Evolutionary conservation across 2,888 invertebrate genomes (phyloP), one percentile per base, ranked within the genome.

Genomic region (Philonicus albiceps): DNA sequence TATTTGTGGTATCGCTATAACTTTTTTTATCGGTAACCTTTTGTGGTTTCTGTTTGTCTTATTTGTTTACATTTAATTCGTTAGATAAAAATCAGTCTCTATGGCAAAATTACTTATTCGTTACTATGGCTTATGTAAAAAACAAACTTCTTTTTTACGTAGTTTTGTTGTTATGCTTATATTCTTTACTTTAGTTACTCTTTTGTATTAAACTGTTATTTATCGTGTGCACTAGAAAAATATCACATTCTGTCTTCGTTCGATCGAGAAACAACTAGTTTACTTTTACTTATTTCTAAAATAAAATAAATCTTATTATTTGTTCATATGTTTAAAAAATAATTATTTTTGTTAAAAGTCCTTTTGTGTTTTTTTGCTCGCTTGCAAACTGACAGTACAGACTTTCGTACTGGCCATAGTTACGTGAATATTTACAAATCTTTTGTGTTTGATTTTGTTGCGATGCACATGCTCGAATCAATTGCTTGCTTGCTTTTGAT

Each of bases 171-270:
- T 49, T 85, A 55, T 85, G 75, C 76, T 76, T 85, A 85, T 49
- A 83, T 30, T 22, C n/a, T 22, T 80, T 49, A 81, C 22, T 84
- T 84, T 84, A 73, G 84, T 84, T 84, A 40, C 40, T 84, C 43
- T 86, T 81, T 83, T 73, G 81, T 86, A 86, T 75, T 86, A 86
- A 43, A 84, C 75, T 81, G 80, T 76, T 83, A 55, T 86, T 85
- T 86, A 84, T 86, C 81, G 55, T 80, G 87, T 85, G 85, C 72
- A 80, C 90, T 92, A 92, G 91, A 92, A 92, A 92, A 92, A 92
- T 92, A 92, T 92, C 92, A 92, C 92, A 92, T 92, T 91, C 91
- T 91, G 91, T 91, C 91, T 92, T 92, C 92, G 92, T 92, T 92
- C 91, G 91, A 91, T 92, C 92, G 90, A 91, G 91, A 92, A 91